Conservation (phyloP, 2,888 invertebrate genomes). For the Diarsia mendica region DNA sequence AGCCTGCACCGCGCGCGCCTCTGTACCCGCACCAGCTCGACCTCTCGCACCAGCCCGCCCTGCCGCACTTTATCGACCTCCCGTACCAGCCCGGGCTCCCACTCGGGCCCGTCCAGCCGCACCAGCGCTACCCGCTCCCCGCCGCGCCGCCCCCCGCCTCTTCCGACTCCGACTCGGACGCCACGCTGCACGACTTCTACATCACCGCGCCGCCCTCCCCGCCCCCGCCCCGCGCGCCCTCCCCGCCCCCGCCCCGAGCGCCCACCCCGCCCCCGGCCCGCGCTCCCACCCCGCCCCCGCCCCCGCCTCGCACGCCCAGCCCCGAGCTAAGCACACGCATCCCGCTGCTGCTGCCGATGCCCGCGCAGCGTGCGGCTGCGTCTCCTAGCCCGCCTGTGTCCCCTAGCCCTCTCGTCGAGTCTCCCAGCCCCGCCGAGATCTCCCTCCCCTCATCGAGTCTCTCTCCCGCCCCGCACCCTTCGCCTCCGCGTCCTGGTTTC, state of each 20-base stretch:
- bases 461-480: background rate
- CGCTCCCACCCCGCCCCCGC: constrained; percentile 4
- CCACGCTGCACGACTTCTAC: constrained; percentile 13
- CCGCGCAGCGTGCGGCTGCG: background rate
- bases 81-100: too few relatives aligned
- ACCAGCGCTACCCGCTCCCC: background rate
- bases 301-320: constrained; percentile 1
- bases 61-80: too few relatives aligned
- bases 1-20: constrained; percentile 2
- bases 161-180: background rate
- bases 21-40: too few relatives aligned
- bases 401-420: background rate
- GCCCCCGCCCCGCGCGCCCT: background rate
- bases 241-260: background rate
- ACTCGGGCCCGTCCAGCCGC: too few relatives aligned
- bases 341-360: constrained; percentile 40
- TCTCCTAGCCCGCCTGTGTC: background rate
- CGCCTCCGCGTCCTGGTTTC: background rate
- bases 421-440: background rate
- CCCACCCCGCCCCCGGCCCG: background rate
- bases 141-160: constrained; percentile 7
- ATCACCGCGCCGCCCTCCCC: background rate
- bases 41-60: too few relatives aligned
- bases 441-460: background rate
- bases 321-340: constrained; percentile 28